Evolutionary conservation across 2,797 vertebrate genomes (phyloP).

Genomic region (Vespertilio murinus): DNA sequence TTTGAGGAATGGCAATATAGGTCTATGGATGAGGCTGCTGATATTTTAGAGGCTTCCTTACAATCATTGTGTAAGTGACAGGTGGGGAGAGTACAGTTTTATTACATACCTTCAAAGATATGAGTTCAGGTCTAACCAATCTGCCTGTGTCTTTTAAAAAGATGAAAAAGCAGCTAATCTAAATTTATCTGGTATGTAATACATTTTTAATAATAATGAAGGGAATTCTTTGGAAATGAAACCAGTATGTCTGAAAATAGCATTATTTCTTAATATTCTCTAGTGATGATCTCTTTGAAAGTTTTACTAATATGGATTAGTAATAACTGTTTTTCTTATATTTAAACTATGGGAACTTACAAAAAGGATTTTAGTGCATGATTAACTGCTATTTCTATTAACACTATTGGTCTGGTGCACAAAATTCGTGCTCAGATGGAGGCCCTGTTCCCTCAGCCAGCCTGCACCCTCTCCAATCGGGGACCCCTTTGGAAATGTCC

Average conservation of each 20-base stretch:
- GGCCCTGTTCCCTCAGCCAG: no score
- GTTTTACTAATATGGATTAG: slow-evolving; percentile 82
- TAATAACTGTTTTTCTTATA: slow-evolving; percentile 90
- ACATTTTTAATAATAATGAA: slow-evolving; percentile 85
- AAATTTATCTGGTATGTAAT: slow-evolving; percentile 84
- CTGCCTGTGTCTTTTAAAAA: slow-evolving; percentile 90
- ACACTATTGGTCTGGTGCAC: no score
- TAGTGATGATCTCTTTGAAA: slow-evolving; percentile 87
- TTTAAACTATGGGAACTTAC: slow-evolving; percentile 79
- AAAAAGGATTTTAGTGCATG: slow-evolving; percentile 81
- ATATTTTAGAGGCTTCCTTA: slow-evolving; percentile 92
- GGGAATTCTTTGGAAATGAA: slow-evolving; percentile 84
- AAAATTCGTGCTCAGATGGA: no score
- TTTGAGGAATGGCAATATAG: slow-evolving; percentile 95
- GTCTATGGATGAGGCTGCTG: slow-evolving; percentile 89
- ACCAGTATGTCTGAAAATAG: slow-evolving; percentile 75
- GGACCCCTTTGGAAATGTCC: no score
- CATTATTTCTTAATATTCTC: slow-evolving; percentile 75
- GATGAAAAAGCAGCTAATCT: slow-evolving; percentile 88
- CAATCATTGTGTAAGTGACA: slow-evolving; percentile 86
- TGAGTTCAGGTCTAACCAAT: slow-evolving; percentile 88
- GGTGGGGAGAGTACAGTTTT: slow-evolving; percentile 88
- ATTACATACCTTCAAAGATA: slow-evolving; percentile 93
- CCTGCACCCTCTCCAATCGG: no score
- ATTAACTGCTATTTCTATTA: slow-evolving; percentile 79